Conservation (phyloP, 2,113 vertebrate species). For the Amblyopsis rosae region DNA sequence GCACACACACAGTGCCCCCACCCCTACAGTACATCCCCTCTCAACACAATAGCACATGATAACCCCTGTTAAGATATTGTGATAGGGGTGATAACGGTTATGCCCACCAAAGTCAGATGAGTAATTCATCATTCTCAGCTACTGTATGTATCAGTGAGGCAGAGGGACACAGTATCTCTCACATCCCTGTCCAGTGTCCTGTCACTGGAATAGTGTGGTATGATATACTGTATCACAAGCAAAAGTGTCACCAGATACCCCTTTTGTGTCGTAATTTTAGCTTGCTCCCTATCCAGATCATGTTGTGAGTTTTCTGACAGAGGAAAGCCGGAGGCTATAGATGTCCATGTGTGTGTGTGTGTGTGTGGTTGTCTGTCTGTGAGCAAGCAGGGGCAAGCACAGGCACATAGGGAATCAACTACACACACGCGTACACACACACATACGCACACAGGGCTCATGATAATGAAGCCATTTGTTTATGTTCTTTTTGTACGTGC, state of each 20-base stretch:
- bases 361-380: not conserved
- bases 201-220: conserved; percentile 18
- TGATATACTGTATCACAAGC: conserved; percentile 25
- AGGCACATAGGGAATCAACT: no score
- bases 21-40: conserved; percentile 19
- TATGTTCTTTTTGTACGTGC: no score
- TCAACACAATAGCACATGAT: conserved; percentile 45
- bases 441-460: no score
- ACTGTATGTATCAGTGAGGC: conserved; percentile 21
- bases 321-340: not conserved
- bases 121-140: conserved; percentile 46
- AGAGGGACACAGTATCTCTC: conserved; percentile 16
- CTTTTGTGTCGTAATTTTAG: conserved; percentile 19
- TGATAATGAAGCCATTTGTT: no score
- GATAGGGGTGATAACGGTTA: conserved; percentile 50
- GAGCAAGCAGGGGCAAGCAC: not conserved
- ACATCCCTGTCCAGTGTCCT: conserved; percentile 1
- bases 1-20: not conserved
- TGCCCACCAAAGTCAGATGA: conserved; percentile 51
- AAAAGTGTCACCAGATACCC: conserved; percentile 3
- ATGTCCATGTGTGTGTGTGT: not conserved
- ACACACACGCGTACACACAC: no score
- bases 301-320: conserved; percentile 8
- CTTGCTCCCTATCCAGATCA: conserved; percentile 1
- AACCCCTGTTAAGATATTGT: conserved; percentile 61